Conservation (phyloP, 2,113 vertebrate species). For the Crotalus viridis region DNA sequence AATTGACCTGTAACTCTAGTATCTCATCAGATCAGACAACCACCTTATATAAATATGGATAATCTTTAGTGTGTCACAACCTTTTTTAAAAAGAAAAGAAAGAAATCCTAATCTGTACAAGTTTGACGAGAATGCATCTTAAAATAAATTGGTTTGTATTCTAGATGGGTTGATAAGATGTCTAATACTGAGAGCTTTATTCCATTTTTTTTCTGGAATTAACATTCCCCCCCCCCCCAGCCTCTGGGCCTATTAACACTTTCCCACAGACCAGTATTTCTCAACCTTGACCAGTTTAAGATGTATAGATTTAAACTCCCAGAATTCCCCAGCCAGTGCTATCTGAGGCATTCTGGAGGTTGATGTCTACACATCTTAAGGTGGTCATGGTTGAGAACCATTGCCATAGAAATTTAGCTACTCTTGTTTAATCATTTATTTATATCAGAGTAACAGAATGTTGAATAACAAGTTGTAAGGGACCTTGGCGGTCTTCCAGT, state of each 20-base stretch:
- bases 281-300: background rate
- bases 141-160: background rate
- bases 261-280: background rate
- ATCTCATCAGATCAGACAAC: background rate
- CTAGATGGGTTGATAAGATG: background rate
- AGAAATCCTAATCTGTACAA: background rate
- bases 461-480: too few relatives aligned
- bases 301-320: background rate
- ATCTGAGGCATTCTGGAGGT: background rate
- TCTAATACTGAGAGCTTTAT: background rate
- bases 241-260: background rate
- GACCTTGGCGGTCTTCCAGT: too few relatives aligned
- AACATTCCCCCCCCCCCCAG: background rate
- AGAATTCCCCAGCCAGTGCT: background rate
- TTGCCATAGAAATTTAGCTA: background rate
- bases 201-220: background rate
- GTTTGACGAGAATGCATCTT: background rate
- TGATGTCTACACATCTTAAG: background rate
- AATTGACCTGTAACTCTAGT: background rate
- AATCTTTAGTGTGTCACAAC: background rate
- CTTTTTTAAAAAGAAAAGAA: background rate
- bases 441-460: background rate
- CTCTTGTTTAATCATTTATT: background rate
- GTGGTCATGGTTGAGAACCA: background rate
- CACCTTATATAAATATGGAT: background rate